A percentile compares a stretch with the other conserved stretches of the same genome.
These are phyloP conservation scores for Ispidina picta DNA, from an alignment of 2,797 vertebrate species.

Conservation along the genomic window DNA sequence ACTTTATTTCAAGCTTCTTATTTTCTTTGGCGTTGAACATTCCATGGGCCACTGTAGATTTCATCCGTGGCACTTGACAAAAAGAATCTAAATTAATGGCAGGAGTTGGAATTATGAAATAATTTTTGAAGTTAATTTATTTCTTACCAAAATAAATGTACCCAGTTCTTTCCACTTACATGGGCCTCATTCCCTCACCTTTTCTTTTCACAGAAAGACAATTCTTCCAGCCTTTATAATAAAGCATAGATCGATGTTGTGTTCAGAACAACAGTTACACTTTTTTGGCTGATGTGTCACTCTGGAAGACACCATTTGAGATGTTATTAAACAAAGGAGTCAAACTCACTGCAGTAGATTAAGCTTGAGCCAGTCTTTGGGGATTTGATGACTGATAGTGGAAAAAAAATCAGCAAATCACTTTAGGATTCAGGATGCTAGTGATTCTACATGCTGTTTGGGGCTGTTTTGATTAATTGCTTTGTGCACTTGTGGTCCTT, in stretches of 20 bases:
- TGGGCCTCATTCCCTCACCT: neutral
- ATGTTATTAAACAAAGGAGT: constrained; percentile 54
- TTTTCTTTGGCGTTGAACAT: neutral
- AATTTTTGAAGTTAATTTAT: neutral
- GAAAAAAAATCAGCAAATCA: neutral
- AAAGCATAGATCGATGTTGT: neutral
- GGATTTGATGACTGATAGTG: constrained; percentile 11
- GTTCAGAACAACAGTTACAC: constrained; percentile 30
- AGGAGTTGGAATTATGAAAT: neutral
- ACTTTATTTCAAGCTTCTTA: neutral
- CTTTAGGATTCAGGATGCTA: neutral
- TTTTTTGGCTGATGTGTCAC: constrained; percentile 38
- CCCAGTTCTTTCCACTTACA: neutral
- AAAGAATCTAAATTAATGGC: neutral
- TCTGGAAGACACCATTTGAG: constrained; percentile 20
- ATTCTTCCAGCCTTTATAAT: neutral
- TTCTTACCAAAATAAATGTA: neutral
- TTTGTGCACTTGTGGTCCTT: constrained; percentile 26
- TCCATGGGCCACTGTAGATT: neutral
- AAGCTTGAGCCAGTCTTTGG: constrained; percentile 17
- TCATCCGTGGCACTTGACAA: neutral
- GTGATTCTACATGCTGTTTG: neutral
- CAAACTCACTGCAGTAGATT: constrained; percentile 30
- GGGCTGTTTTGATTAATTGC: constrained; percentile 1
- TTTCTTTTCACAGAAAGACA: neutral